phyloP scores from a whole-genome alignment of 2,888 invertebrate species.

The Lydus trimaculatus region DNA sequence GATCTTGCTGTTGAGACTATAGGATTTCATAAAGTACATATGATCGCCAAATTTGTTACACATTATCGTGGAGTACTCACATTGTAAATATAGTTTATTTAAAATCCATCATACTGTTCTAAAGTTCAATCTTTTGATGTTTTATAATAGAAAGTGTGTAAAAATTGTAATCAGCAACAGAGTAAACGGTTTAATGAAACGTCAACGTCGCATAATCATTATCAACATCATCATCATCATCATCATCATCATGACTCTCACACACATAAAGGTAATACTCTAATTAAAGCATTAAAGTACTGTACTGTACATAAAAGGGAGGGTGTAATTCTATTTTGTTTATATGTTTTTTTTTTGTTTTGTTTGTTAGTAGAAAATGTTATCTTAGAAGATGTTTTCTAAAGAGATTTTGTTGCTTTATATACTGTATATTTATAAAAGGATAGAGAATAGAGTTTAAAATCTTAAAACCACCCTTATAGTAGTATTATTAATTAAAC shows the following conservation, averaged over 20 bases:
- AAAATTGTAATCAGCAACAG: background rate
- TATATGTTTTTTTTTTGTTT: background rate
- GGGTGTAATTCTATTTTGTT: background rate
- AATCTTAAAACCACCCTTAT: background rate
- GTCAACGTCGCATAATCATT: background rate
- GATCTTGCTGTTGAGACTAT: no score
- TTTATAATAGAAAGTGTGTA: background rate
- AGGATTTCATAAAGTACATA: no score
- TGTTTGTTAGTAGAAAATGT: background rate
- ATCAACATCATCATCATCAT: background rate
- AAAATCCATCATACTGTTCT: no score
- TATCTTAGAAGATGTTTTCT: background rate
- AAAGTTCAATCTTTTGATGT: no score
- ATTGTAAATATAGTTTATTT: no score
- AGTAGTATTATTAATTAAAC: background rate
- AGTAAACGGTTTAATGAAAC: background rate
- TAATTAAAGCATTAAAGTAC: background rate
- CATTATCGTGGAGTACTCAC: no score
- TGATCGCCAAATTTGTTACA: no score
- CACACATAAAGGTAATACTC: background rate
- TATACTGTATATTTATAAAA: background rate
- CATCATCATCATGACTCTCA: background rate
- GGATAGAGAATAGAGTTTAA: background rate
- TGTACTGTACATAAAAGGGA: background rate
- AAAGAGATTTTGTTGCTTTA: constrained; percentile 3